Evolutionary conservation across 2,797 vertebrate genomes (phyloP), one percentile per base, ranked within the genome.

Genomic region (Petrocephalus schoutedeni): DNA sequence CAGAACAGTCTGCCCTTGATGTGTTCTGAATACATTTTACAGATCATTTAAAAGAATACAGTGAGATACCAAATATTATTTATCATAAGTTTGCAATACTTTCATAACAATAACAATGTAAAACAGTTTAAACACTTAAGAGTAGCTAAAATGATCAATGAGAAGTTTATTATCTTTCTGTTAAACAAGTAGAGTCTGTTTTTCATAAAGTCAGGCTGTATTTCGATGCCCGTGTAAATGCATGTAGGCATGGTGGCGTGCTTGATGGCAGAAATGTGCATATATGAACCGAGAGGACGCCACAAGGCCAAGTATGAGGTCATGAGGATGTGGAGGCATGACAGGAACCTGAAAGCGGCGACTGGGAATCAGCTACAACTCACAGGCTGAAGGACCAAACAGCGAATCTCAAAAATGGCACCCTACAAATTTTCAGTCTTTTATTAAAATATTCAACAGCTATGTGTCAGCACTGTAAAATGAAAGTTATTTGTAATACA

Each of bases 351-450:
- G 87, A 89, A 89, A 89, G 89, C 89, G 49, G 91, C 87, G 92
- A 92, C 89, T 90, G 92, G 89, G 91, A 91, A 91, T 74, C 45
- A 14, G 45, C 12, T 53, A 88, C 32, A 90, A 94, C 92, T 93
- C 91, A 91, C 91, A 91, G 90, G 91, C 88, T 93, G 90, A 89
- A 89, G 91, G 87, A 90, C 86, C 54, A 90, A 92, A 92, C 90
- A 90, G 89, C 90, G 89, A 36, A 86, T 28, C 21, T 88, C 58
- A 87, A 36, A 88, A 85, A 64, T 23, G 87, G 8, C 87, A 56
- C 71, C 49, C 71, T 77, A 71, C 16, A 85, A 74, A 51, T 88
- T 93, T 93, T 91, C 90, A 91, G 82, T 77, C 45, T 90, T 93
- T 91, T 90, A 92, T 89, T 92, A 89, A 92, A 90, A 59, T 85